Conservation (phyloP, 2,797 vertebrate genomes). For the Cryptoprocta ferox region DNA sequence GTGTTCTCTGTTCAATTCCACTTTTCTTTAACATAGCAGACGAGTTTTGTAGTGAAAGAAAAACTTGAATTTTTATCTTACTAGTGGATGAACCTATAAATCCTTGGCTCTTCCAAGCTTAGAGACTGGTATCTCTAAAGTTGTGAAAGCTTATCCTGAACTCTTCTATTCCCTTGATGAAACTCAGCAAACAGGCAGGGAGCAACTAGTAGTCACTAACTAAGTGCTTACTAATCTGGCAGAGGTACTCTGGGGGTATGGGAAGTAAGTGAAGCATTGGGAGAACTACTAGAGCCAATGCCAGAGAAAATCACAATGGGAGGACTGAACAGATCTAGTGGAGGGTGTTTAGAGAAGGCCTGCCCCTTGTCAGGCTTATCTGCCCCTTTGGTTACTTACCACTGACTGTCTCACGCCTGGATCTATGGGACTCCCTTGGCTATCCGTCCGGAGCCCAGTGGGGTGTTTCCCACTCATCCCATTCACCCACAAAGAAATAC, state of each 20-base stretch:
- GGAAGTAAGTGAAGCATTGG: neutral
- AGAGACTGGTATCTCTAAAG: neutral
- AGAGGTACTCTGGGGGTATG: neutral
- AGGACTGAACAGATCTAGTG: neutral
- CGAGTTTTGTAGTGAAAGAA: slow-evolving; percentile 17
- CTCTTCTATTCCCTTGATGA: neutral
- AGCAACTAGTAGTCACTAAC: slow-evolving; percentile 19
- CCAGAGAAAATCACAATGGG: slow-evolving; percentile 10
- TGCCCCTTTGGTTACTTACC: neutral
- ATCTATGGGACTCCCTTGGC: neutral
- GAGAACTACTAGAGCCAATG: neutral
- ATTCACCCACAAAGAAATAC: slow-evolving; percentile 3
- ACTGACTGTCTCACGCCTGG: neutral
- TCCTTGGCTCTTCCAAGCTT: neutral
- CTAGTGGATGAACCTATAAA: neutral
- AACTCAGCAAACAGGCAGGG: neutral
- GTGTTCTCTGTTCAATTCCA: neutral
- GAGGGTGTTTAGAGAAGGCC: neutral
- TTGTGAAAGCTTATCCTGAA: neutral
- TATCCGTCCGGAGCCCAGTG: neutral
- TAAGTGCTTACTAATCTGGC: neutral
- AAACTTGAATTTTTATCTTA: slow-evolving; percentile 20
- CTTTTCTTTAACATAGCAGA: slow-evolving; percentile 51
- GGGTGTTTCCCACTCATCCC: neutral
- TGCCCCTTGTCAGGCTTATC: neutral